Percentiles rank a stretch among this genome's conserved stretches.
Evolutionary conservation across 2,797 vertebrate species (phyloP).

Genomic region (Etheostoma nigrum): DNA sequence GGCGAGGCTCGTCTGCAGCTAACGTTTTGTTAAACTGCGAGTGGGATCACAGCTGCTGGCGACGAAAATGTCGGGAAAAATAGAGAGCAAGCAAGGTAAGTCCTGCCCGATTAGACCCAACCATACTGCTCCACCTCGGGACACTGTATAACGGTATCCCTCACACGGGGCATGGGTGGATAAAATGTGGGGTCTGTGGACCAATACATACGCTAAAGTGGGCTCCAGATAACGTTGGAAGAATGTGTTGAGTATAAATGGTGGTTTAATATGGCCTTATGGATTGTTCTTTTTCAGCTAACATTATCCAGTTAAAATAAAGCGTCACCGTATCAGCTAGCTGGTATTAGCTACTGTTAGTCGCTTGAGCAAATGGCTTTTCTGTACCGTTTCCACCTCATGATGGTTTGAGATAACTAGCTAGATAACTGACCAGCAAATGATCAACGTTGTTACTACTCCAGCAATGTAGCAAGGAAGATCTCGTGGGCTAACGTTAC

Average conservation of each 20-base stretch:
- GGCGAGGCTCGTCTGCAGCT: constrained; percentile 67
- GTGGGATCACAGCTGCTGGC: constrained; percentile 82
- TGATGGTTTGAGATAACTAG: not conserved
- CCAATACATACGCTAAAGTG: not conserved
- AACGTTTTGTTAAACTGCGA: constrained; percentile 76
- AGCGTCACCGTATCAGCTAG: constrained; percentile 48
- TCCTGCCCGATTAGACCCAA: constrained; percentile 49
- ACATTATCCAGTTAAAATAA: constrained; percentile 54
- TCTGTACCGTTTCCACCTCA: constrained; percentile 5
- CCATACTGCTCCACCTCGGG: constrained; percentile 42
- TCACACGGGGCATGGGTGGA: constrained; percentile 24
- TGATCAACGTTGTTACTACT: not conserved
- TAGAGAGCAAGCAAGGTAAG: constrained; percentile 90
- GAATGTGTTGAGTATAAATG: constrained; percentile 39
- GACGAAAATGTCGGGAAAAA: constrained; percentile 88
- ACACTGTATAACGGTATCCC: constrained; percentile 57
- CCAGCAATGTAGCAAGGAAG: not conserved
- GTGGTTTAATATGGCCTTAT: constrained; percentile 68
- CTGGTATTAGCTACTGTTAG: constrained; percentile 31
- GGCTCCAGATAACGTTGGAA: constrained; percentile 11
- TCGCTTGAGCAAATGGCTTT: constrained; percentile 19
- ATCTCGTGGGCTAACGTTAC: not conserved
- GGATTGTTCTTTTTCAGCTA: constrained; percentile 63
- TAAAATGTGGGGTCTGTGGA: constrained; percentile 13
- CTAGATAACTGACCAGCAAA: not conserved